A percentile compares a stretch with the other conserved stretches of the same genome.
Conservation (phyloP, 2,888 invertebrate genomes). For the Acronicta leporina region DNA sequence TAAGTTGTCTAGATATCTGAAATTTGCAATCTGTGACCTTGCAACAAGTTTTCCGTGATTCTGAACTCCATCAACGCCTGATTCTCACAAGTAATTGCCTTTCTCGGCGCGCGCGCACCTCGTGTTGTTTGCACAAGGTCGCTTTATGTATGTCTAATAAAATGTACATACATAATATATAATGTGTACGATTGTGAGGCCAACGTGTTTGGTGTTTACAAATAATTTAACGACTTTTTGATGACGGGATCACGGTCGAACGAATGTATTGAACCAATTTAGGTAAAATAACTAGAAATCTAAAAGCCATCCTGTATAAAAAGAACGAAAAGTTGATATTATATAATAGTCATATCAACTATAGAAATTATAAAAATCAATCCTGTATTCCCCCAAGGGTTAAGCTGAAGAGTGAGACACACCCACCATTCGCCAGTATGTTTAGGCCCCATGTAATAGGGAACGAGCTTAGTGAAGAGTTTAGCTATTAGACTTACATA, state of each 20-base stretch:
- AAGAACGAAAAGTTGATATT: too few species aligned
- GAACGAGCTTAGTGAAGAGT: too few species aligned
- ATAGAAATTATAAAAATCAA: too few species aligned
- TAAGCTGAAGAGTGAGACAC: too few species aligned
- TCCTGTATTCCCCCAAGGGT: too few species aligned
- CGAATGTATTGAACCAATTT: neutral
- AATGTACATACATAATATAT: conserved; percentile 31
- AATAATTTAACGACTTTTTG: conserved; percentile 15
- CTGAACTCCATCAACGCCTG: neutral
- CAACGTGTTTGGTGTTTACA: conserved; percentile 24
- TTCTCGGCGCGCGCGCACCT: conserved; percentile 37
- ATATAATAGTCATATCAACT: too few species aligned
- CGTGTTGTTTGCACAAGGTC: conserved; percentile 44
- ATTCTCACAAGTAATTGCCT: conserved; percentile 31
- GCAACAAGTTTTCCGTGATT: neutral
- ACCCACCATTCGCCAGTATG: too few species aligned
- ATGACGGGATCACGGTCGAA: neutral
- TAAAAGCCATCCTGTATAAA: too few species aligned
- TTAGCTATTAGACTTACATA: too few species aligned
- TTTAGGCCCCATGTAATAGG: too few species aligned
- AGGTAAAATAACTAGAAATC: neutral
- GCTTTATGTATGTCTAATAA: conserved; percentile 46
- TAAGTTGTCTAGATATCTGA: too few species aligned
- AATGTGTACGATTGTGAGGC: conserved; percentile 20
- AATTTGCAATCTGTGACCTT: neutral